Conservation (phyloP, 2,888 invertebrate genomes). For the Pocota personata region DNA sequence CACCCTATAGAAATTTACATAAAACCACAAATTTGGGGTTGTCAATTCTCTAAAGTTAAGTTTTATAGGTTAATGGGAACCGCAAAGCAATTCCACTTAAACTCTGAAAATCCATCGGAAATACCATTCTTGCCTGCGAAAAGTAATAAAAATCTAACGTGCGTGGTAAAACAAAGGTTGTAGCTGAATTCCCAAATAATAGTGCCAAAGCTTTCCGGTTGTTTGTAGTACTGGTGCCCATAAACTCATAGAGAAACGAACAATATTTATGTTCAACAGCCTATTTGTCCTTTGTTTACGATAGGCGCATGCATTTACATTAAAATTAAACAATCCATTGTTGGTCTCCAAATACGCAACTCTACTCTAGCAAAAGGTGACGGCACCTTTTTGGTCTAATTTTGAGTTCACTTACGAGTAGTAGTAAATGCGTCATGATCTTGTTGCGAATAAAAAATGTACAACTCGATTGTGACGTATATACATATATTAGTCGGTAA, state of each 20-base stretch:
- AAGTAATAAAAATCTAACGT: slow-evolving; percentile 32
- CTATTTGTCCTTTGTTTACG: not conserved
- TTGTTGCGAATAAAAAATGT: not conserved
- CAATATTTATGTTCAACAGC: not conserved
- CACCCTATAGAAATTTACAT: not conserved
- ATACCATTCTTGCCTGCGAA: slow-evolving; percentile 41
- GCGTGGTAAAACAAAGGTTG: slow-evolving; percentile 17
- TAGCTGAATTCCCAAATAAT: not conserved
- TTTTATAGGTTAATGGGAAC: slow-evolving; percentile 9
- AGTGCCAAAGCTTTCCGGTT: slow-evolving; percentile 2
- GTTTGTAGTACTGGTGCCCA: not conserved
- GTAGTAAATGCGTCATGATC: not conserved
- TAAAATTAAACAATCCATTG: not conserved
- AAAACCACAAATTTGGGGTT: not conserved
- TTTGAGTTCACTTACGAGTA: not conserved
- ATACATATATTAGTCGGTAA: slow-evolving; percentile 48
- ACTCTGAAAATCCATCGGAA: slow-evolving; percentile 51
- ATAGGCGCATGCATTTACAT: not conserved
- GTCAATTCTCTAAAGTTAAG: not conserved
- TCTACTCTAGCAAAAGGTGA: not conserved
- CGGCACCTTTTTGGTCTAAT: not conserved
- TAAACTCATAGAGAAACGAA: not conserved
- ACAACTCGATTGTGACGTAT: slow-evolving; percentile 52
- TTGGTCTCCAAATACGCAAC: not conserved
- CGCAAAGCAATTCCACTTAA: slow-evolving; percentile 16